Conservation (phyloP, 2,888 invertebrate genomes). For the Lycaena phlaeas region DNA sequence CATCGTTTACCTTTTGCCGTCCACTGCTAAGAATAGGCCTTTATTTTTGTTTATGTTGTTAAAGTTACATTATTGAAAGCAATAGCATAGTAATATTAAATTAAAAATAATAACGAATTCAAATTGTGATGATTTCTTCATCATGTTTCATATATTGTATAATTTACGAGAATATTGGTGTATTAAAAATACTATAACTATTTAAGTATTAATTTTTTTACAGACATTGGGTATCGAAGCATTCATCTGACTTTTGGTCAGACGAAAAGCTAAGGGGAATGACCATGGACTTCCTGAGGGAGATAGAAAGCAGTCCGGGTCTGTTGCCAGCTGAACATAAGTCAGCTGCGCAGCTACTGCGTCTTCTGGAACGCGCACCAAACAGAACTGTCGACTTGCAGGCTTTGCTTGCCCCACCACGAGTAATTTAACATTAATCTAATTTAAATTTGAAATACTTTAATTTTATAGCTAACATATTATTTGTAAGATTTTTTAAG, state of each 20-base stretch:
- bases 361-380: slow-evolving; percentile 84
- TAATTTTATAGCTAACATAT: background rate
- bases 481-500: background rate
- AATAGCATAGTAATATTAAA: too few relatives aligned
- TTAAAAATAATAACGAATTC: too few relatives aligned
- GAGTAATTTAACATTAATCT: slow-evolving; percentile 69
- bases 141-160: too few relatives aligned
- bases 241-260: slow-evolving; percentile 89
- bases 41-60: too few relatives aligned
- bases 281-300: slow-evolving; percentile 90
- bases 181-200: background rate
- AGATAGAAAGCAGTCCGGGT: slow-evolving; percentile 87
- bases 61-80: too few relatives aligned
- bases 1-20: too few relatives aligned
- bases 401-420: slow-evolving; percentile 77
- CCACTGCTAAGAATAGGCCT: too few relatives aligned
- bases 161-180: background rate
- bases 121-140: too few relatives aligned
- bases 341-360: slow-evolving; percentile 86
- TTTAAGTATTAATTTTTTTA: too few relatives aligned
- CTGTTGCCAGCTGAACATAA: slow-evolving; percentile 91
- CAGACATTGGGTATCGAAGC: slow-evolving; percentile 93
- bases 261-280: slow-evolving; percentile 81
- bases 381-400: slow-evolving; percentile 79
- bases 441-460: too few relatives aligned